Evolutionary conservation across 2,888 invertebrate species (phyloP).

Genomic region (Nineta flava): DNA sequence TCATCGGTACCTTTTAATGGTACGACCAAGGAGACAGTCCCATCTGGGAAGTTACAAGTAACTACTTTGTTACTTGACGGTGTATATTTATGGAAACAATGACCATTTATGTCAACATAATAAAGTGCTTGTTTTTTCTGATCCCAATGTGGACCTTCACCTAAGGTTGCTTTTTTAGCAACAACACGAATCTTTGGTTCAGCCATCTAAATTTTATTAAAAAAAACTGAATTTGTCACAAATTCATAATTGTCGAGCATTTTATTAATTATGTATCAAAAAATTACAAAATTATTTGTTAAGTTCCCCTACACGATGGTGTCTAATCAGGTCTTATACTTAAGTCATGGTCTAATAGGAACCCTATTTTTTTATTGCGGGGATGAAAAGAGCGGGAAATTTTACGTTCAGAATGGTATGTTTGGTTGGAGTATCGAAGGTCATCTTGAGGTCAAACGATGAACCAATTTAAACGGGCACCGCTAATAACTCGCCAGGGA

Average conservation of each 20-base stretch:
- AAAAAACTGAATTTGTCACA: not conserved
- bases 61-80: conserved; percentile 31
- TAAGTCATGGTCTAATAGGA: no score
- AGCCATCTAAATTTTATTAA: not conserved
- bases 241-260: not conserved
- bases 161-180: conserved; percentile 23
- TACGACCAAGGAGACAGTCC: conserved; percentile 36
- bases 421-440: no score
- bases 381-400: no score
- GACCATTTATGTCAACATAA: conserved; percentile 40
- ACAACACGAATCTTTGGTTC: not conserved
- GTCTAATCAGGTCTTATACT: not conserved
- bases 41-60: conserved; percentile 29
- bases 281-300: not conserved
- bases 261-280: not conserved
- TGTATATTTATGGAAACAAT: conserved; percentile 33
- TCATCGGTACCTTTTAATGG: conserved; percentile 42
- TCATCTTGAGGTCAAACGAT: no score
- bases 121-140: conserved; percentile 39
- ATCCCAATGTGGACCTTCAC: conserved; percentile 63
- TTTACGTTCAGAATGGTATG: no score
- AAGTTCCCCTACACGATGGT: not conserved
- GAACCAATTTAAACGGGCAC: no score
- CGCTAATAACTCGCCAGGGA: no score
- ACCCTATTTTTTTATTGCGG: no score